Conservation (phyloP, 1,140 invertebrate species). For the Drosophila malerkotliana region DNA sequence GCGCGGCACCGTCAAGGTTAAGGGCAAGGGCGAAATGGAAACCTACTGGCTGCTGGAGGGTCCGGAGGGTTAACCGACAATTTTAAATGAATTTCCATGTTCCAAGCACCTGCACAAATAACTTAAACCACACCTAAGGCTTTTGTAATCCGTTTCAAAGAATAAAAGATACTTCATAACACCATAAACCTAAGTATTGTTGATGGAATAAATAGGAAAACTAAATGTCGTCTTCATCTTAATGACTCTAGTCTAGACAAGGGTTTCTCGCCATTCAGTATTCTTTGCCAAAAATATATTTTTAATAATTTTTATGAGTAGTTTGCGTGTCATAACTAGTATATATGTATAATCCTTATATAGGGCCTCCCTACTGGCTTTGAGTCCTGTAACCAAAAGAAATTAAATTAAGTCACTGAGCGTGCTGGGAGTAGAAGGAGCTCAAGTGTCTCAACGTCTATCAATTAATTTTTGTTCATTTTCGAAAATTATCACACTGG, state of each 20-base stretch:
- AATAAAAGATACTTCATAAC: conserved; percentile 20
- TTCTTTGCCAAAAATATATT: neutral
- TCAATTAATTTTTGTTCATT: conserved; percentile 34
- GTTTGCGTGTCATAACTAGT: conserved; percentile 52
- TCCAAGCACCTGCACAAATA: conserved; percentile 46
- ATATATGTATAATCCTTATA: conserved; percentile 9
- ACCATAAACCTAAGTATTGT: neutral
- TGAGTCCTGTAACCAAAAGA: neutral
- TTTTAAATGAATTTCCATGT: conserved; percentile 9
- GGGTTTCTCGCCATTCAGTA: too few species aligned
- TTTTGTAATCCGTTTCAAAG: conserved; percentile 29
- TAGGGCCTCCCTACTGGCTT: too few species aligned
- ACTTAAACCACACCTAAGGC: conserved; percentile 29
- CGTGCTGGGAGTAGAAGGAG: conserved; percentile 22
- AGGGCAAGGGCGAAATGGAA: conserved; percentile 95
- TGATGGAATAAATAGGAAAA: neutral
- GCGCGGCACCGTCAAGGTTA: conserved; percentile 89
- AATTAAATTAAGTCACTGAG: conserved; percentile 67
- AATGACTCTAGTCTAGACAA: too few species aligned
- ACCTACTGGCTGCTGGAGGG: conserved; percentile 90
- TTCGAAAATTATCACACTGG: conserved; percentile 9
- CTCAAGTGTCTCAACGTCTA: conserved; percentile 30
- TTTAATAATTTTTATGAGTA: conserved; percentile 65
- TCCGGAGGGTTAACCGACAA: conserved; percentile 35
- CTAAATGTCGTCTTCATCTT: too few species aligned